phyloP scores from a whole-genome alignment of 2,888 invertebrate species.

The Drosophila picticornis region DNA sequence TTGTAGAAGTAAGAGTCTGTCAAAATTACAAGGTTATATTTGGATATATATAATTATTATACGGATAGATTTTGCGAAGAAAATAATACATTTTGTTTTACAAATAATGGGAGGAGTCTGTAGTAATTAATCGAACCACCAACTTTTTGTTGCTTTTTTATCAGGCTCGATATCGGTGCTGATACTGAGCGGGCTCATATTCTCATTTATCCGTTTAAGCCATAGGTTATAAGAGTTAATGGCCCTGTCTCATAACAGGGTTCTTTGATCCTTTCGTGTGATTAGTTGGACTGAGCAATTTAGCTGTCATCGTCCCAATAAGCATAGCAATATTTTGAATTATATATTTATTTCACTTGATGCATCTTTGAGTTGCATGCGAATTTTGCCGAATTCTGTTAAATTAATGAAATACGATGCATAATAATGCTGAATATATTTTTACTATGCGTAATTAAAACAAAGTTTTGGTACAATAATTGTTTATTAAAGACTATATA shows the following conservation, averaged over 20 bases:
- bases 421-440: not conserved
- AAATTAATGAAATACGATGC: not conserved
- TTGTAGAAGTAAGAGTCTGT: too few species aligned
- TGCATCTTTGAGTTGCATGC: not conserved
- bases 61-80: not conserved
- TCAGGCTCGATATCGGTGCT: not conserved
- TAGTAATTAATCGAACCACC: not conserved
- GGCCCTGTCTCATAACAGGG: not conserved
- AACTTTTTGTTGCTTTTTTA: not conserved
- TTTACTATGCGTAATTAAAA: not conserved
- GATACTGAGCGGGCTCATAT: not conserved
- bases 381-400: not conserved
- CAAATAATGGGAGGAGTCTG: not conserved
- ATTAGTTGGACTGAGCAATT: not conserved
- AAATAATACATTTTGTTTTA: not conserved
- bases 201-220: not conserved
- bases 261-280: not conserved
- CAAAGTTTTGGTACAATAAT: not conserved
- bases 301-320: not conserved
- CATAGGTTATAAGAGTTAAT: not conserved
- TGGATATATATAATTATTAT: not conserved
- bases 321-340: not conserved
- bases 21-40: too few species aligned
- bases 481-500: not conserved
- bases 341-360: not conserved